A percentile compares a stretch with the other conserved stretches of the same genome.
Evolutionary conservation across 1,140 invertebrate genomes (phyloP).

Genomic region (Nebria ingens): DNA sequence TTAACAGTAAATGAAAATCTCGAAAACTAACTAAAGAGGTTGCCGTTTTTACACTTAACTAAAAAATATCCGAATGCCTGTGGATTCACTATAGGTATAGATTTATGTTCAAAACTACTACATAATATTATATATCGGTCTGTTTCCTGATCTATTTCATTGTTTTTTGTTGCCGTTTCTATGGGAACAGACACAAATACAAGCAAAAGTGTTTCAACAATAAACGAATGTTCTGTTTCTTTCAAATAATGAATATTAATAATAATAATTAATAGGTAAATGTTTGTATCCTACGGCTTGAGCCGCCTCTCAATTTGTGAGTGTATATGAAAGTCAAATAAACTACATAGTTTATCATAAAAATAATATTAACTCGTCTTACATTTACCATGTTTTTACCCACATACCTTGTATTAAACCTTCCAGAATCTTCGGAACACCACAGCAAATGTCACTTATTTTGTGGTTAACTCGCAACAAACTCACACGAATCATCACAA

Average conservation of each 20-base stretch:
- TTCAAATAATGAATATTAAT: conserved; percentile 34
- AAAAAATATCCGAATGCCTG: too few species aligned
- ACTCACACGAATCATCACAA: too few species aligned
- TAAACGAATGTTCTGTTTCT: conserved; percentile 24
- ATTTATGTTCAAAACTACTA: too few species aligned
- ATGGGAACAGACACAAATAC: conserved; percentile 1
- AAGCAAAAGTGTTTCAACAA: conserved; percentile 17
- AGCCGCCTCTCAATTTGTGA: conserved; percentile 38
- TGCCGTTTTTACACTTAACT: too few species aligned
- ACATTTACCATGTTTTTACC: too few species aligned
- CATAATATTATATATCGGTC: too few species aligned
- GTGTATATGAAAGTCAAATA: conserved; percentile 40
- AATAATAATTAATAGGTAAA: conserved; percentile 39
- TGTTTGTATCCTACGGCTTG: conserved; percentile 39
- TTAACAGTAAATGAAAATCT: neutral
- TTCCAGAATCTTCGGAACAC: too few species aligned
- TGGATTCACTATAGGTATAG: too few species aligned
- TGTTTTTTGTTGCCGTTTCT: neutral
- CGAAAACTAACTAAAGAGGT: too few species aligned
- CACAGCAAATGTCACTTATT: neutral
- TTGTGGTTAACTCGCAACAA: too few species aligned
- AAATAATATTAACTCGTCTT: neutral
- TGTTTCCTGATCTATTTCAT: neutral
- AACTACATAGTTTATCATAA: conserved; percentile 40
- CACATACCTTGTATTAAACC: too few species aligned